Base-by-base conservation (phyloP, 2,888 invertebrate species). In the Euzetes globulus region DNA sequence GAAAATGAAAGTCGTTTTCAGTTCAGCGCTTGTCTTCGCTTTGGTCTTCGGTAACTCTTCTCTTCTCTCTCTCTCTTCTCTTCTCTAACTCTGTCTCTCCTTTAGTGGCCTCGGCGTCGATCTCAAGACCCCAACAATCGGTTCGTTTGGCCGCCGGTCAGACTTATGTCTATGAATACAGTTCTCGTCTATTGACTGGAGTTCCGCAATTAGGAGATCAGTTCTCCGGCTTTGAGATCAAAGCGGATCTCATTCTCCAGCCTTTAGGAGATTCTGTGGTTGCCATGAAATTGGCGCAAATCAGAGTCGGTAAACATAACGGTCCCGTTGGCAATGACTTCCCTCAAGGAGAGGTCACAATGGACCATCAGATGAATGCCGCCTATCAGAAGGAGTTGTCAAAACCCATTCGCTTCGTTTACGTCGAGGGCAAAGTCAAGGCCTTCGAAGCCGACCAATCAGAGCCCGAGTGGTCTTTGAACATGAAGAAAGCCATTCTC, bases 401-500 rank as follows among this genome's bases (percentile, higher is more conserved):
- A 1, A 79, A 77, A 75, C 80, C 80, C 7, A 72, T 80, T 41
- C 76, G 76, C 2, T 80, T 80, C 75, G 76, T 72, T 79, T 72
- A 74, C 75, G 13, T 73, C 75, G 41, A 80, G 79, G 29, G 78
- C 11, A 77, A 76, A 47, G 73, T 80, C 50, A 78, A 81, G n/a
- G 75, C 52, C 11, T 78, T 83, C 58, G 78, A 79, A n/a, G 80
- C 81, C 17, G 78, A 79, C 4, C 73, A 75, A 2, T 79, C 79
- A 55, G 82, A 83, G 25, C 82, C 83, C 1, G 77, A 78, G 17
- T 82, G 81, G 80, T 82, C 83, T n/a, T 79, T 82, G 72, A 83
- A 84, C 80, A 80, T 83, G 76, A 84, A 84, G 80, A 80, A 81
- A 75, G 82, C 82, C 72, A 75, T 82, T 52, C 80, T 82, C 29